Evolutionary conservation across 2,113 vertebrate genomes (phyloP), one percentile per base, ranked within the genome.

Genomic region (Eolophus roseicapilla): DNA sequence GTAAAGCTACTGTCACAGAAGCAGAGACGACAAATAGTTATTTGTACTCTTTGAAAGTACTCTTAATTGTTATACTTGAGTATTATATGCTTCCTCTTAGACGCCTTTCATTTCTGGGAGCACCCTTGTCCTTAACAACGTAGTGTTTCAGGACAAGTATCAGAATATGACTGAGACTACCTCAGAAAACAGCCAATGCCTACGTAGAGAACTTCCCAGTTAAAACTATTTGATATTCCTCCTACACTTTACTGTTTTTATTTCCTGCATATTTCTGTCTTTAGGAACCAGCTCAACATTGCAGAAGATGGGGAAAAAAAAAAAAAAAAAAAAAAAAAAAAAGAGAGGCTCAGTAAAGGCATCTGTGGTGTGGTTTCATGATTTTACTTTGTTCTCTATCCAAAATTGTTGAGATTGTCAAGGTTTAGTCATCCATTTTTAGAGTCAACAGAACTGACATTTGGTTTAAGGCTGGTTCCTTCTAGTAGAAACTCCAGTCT

Each of bases 61-160:
- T 67, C 70, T 67, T 49, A 64, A 44, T n/a, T 73, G 41, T 73
- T 67, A 88, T 23, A 53, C 50, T 62, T 7, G 21, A 52, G 17
- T 57, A 64, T 64, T 49, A 53, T 2, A 33, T 2, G 12, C 17
- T 71, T 43, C 27, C 27, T 57, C 33, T 50, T 43, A 24, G 35
- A 62, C 8, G 35, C 17, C 10, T 9, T 57, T 75, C 4, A 35
- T 28, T 83, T 57, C 79, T 21, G 33, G n/a, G 39, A 69, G 29
- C 3, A 0, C 37, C n/a, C 33, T 28, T 18, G 3, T 33, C 47
- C 50, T 63, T 33, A 82, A 67, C 3, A 2, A 76, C 0, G 7
- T 28, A 47, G 5, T 65, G 55, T 24, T 64, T 79, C 43, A 71
- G 31, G 10, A 59, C 9, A 44, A 74, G 53, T 41, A 71, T 13